Base-by-base conservation (phyloP, 2,113 vertebrate genomes). In the Eretmochelys imbricata region DNA sequence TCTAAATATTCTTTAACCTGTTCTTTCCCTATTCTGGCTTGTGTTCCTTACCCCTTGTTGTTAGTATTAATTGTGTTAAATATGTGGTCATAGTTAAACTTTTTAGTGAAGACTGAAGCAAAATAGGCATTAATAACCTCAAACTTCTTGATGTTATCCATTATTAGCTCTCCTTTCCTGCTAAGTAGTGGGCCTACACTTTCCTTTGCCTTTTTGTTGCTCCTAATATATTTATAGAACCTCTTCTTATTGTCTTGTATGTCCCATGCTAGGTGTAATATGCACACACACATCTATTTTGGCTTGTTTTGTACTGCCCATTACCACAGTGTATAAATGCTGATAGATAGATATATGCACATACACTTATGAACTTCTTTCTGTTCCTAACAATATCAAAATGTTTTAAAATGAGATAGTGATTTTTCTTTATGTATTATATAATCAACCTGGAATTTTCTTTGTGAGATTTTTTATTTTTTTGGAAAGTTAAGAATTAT, bases 331-430 rank as follows among this genome's bases (percentile, higher is more conserved):
- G 11, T 88, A 0, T 80, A 84, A 85, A 24, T 87, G 57, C 49
- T 11, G 0, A 65, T n/a, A 87, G 0, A 57, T 27, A 57, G 3
- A 57, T 49, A 59, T 9, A 69, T 7, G 12, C 17, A 51, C 0
- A 14, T 1, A 1, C 7, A 11, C 25, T 89, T 84, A 89, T 35
- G 85, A n/a, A 80, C 83, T 94, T 84, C 16, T 9, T 20, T 75
- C 22, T 78, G 42, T 27, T 46, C 42, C n/a, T 7, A 13, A 10
- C 57, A 93, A 93, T 87, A 85, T 89, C 51, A 62, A 55, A 51
- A 3, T 38, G 3, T 59, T 59, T 92, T 92, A 92, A 78, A 78
- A 81, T 35, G 81, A 69, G 80, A 53, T 2, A 54, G 10, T 29
- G 8, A 72, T 14, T 85, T 89, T 83, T 42, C 7, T 94, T 93